These are phyloP conservation scores for Riparia riparia DNA, from an alignment of 2,113 vertebrate genomes.

Conservation along the genomic window DNA sequence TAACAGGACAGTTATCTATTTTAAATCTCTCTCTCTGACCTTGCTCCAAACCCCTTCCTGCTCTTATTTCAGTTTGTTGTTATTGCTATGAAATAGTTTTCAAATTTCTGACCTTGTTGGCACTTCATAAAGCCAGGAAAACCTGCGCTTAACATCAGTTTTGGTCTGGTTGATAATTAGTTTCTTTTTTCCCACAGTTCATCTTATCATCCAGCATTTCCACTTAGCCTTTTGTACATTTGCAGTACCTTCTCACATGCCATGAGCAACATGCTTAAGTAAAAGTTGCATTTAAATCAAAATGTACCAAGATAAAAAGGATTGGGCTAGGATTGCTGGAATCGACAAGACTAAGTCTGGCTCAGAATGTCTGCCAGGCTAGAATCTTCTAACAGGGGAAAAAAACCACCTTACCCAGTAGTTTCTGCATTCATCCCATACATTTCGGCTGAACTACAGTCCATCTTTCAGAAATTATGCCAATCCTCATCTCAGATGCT, in stretches of 20 bases:
- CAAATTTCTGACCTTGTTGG: not conserved
- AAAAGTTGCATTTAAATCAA: not conserved
- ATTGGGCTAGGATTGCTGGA: not conserved
- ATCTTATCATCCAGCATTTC: not conserved
- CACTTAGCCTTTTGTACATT: not conserved
- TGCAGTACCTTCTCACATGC: not conserved
- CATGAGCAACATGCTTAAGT: not conserved
- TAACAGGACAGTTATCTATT: not conserved
- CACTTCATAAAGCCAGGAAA: not conserved
- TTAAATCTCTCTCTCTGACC: not conserved
- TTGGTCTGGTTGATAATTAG: not conserved
- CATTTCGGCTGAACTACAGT: not conserved
- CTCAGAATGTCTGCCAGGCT: not conserved
- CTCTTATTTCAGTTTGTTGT: fast-evolving
- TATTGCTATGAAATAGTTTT: not conserved
- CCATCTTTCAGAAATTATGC: not conserved
- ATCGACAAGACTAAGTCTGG: not conserved
- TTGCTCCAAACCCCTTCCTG: not conserved
- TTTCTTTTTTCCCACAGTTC: not conserved
- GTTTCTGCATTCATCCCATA: not conserved
- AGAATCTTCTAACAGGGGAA: not conserved
- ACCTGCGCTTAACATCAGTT: not conserved
- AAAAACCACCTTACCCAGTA: not conserved
- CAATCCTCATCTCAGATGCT: not conserved
- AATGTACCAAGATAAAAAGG: not conserved